These are phyloP conservation scores for Druceiella hillmani DNA, from an alignment of 2,888 invertebrate species.

Conservation along the genomic window DNA sequence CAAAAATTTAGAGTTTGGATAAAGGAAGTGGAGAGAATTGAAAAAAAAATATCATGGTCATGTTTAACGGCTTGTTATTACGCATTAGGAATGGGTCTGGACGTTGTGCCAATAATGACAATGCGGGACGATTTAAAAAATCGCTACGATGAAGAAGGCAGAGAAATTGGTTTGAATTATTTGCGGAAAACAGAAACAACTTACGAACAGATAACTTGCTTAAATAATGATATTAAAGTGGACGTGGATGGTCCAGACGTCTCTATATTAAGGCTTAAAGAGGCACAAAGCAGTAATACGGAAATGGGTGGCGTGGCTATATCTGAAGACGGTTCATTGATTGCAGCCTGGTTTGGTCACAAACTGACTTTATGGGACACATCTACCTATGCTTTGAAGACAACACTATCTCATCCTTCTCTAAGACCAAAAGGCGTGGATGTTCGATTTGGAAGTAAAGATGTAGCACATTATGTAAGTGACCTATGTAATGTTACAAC, in stretches of 20 bases:
- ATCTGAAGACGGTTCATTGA: conserved; percentile 44
- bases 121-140: not conserved
- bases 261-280: too few relatives aligned
- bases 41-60: conserved; percentile 29
- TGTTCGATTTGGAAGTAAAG: conserved; percentile 41
- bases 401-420: conserved; percentile 41
- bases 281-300: conserved; percentile 25
- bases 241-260: too few relatives aligned
- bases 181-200: not conserved
- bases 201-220: too few relatives aligned
- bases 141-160: not conserved
- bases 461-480: conserved; percentile 48
- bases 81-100: conserved; percentile 38
- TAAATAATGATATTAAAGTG: too few relatives aligned
- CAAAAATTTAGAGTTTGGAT: conserved; percentile 45
- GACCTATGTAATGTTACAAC: not conserved
- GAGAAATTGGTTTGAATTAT: not conserved
- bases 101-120: conserved; percentile 26
- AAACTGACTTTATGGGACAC: conserved; percentile 47
- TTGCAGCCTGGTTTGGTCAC: conserved; percentile 49
- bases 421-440: conserved; percentile 40
- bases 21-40: conserved; percentile 26
- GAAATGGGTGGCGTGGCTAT: conserved; percentile 44
- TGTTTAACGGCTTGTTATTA: conserved; percentile 46
- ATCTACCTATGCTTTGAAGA: conserved; percentile 36